Conservation (phyloP, 1,140 invertebrate genomes). For the Pissodes strobi region DNA sequence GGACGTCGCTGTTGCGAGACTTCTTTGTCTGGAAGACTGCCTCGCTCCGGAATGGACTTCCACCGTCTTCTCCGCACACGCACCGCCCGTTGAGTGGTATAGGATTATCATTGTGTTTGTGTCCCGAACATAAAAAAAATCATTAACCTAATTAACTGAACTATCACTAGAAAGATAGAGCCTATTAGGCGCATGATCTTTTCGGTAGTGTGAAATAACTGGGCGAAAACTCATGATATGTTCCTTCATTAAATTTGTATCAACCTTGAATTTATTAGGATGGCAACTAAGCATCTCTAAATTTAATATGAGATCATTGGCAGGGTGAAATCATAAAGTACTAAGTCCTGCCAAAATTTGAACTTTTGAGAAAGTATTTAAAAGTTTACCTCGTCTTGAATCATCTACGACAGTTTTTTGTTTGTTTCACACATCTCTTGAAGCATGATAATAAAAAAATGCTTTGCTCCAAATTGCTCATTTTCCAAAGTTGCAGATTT, state of each 20-base stretch:
- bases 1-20: no score
- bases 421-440: constrained; percentile 20
- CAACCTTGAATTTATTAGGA: constrained; percentile 30
- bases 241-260: constrained; percentile 10
- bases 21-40: no score
- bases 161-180: constrained; percentile 29
- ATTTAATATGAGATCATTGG: constrained; percentile 23
- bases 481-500: constrained; percentile 20
- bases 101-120: no score
- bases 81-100: no score
- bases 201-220: constrained; percentile 26
- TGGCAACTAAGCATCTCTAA: constrained; percentile 21
- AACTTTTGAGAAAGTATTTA: no score
- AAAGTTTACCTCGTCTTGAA: constrained; percentile 9
- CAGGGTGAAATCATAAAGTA: constrained; percentile 16
- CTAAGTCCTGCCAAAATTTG: no score
- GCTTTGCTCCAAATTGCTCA: constrained; percentile 11
- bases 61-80: no score
- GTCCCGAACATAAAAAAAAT: no score
- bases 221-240: constrained; percentile 23
- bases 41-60: no score
- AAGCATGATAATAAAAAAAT: constrained; percentile 15
- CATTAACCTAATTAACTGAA: no score
- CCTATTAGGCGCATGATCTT: constrained; percentile 23
- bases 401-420: constrained; percentile 10